These are phyloP conservation scores for Salvelinus alpinus DNA, from an alignment of 2,113 vertebrate genomes.

Conservation along the genomic window DNA sequence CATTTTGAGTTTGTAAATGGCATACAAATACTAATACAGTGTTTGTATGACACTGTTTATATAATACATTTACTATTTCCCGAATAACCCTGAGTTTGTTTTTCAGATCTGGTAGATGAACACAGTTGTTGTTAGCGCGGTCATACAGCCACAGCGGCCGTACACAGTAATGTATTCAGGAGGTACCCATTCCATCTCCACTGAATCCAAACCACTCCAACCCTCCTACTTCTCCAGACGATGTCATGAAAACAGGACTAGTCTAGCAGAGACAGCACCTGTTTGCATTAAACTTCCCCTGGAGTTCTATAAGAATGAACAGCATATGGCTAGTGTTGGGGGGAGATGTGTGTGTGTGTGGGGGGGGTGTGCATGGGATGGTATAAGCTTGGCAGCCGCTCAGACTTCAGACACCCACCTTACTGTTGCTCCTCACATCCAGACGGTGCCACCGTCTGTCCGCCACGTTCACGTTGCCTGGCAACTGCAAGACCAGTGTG, in stretches of 20 bases:
- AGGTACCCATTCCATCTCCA: not conserved
- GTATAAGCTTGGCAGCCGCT: not conserved
- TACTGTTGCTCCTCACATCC: conserved; percentile 83
- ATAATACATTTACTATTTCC: conserved; percentile 24
- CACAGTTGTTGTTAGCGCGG: not conserved
- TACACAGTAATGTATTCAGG: not conserved
- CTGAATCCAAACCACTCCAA: not conserved
- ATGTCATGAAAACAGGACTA: not conserved
- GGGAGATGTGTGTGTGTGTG: not conserved
- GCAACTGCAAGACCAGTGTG: conserved; percentile 81
- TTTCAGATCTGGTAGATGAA: not conserved
- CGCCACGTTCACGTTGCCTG: conserved; percentile 82
- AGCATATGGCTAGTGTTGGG: not conserved
- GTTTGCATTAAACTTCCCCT: not conserved
- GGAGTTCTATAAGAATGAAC: not conserved
- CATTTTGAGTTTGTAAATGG: not conserved
- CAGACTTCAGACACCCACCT: conserved; percentile 69
- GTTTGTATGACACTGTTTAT: conserved; percentile 9
- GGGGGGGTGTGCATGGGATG: not conserved
- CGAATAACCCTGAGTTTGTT: conserved; percentile 14
- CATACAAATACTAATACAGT: not conserved
- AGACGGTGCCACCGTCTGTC: conserved; percentile 87
- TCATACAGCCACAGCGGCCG: not conserved
- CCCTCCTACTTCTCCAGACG: not conserved
- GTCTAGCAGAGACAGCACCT: not conserved